These are phyloP conservation scores for Channa striata DNA, from an alignment of 2,797 vertebrate species.

Conservation along the genomic window DNA sequence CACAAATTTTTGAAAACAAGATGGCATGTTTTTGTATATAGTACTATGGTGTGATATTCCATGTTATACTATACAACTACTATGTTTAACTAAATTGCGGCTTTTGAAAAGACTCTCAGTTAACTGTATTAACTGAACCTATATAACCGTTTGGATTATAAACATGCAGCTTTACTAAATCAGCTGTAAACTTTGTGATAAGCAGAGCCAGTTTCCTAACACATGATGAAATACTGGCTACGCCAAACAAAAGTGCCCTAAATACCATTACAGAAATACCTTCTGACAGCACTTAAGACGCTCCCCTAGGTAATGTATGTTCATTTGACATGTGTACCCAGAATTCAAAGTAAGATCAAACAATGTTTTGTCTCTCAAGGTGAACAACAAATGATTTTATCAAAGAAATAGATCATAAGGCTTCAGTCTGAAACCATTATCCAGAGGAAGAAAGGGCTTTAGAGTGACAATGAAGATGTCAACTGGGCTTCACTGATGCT, in stretches of 20 bases:
- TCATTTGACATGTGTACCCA: conserved; percentile 44
- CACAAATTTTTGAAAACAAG: background rate
- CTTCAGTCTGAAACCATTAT: conserved; percentile 51
- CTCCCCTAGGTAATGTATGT: conserved; percentile 37
- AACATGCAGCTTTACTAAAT: conserved; percentile 15
- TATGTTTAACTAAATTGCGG: background rate
- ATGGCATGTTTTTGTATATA: background rate
- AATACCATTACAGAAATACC: conserved; percentile 29
- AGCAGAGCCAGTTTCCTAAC: conserved; percentile 19
- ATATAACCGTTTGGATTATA: conserved; percentile 2
- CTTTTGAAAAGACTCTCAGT: conserved; percentile 8
- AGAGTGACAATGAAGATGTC: conserved; percentile 51
- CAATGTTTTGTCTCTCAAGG: conserved; percentile 48
- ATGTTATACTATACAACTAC: background rate
- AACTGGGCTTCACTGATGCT: conserved; percentile 46
- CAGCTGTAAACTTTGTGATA: conserved; percentile 14
- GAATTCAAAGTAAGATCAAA: conserved; percentile 48
- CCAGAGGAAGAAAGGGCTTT: conserved; percentile 29
- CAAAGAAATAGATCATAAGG: conserved; percentile 55
- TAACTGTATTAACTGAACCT: background rate
- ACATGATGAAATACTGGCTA: conserved; percentile 59
- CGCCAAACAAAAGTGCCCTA: conserved; percentile 12
- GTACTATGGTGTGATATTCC: background rate
- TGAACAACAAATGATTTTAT: conserved; percentile 44
- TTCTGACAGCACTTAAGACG: conserved; percentile 38